These are phyloP conservation scores for Maconellicoccus hirsutus DNA, from an alignment of 1,140 invertebrate species.

Conservation along the genomic window DNA sequence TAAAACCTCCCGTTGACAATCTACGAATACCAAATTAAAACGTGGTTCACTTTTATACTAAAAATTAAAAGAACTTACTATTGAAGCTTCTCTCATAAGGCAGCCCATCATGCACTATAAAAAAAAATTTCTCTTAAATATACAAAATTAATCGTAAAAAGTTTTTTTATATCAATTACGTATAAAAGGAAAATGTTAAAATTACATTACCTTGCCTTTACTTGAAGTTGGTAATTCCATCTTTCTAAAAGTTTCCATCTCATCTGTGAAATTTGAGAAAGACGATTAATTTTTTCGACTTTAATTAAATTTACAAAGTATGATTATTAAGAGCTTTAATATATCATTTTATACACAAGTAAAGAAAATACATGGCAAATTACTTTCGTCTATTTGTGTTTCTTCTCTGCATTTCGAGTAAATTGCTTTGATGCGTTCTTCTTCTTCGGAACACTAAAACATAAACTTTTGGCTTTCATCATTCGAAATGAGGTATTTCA, in stretches of 20 bases:
- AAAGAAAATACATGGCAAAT: background rate
- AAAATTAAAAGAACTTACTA: conserved; percentile 23
- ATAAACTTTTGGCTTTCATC: background rate
- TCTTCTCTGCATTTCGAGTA: conserved; percentile 16
- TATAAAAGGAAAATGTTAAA: background rate
- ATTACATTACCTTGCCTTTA: conserved; percentile 11
- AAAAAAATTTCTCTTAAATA: background rate
- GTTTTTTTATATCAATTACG: background rate
- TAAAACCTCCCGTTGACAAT: conserved; percentile 26
- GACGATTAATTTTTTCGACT: conserved; percentile 7
- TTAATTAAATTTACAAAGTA: conserved; percentile 11
- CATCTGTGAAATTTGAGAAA: conserved; percentile 6
- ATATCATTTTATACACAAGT: background rate
- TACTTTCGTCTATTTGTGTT: conserved; percentile 17
- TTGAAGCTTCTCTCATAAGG: conserved; percentile 27
- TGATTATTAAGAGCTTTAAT: background rate
- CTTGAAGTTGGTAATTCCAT: conserved; percentile 11
- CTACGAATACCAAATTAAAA: background rate
- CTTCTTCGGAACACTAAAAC: conserved; percentile 8
- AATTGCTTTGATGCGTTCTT: conserved; percentile 12
- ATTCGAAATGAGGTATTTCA: background rate
- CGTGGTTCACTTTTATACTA: background rate
- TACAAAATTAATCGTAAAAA: background rate
- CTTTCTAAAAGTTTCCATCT: conserved; percentile 16
- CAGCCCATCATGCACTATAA: conserved; percentile 29